A percentile compares a stretch with the other conserved stretches of the same genome.
These are phyloP conservation scores for Sialis lutaria DNA, from an alignment of 2,888 invertebrate genomes.

Conservation along the genomic window DNA sequence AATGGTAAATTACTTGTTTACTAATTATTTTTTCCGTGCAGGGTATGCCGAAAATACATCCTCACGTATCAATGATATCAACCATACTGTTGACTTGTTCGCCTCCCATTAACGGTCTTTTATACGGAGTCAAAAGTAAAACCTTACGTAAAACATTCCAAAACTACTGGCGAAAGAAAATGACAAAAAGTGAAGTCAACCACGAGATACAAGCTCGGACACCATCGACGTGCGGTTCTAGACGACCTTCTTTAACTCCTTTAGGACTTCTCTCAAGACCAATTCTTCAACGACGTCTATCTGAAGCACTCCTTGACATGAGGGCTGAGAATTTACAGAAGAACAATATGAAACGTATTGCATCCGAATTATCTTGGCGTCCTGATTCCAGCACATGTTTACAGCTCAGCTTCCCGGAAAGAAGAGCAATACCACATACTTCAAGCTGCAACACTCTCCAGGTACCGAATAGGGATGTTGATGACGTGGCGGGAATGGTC, in stretches of 20 bases:
- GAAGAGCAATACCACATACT: conserved; percentile 37
- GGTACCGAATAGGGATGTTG: conserved; percentile 33
- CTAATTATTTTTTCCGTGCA: too few relatives aligned
- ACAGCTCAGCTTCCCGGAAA: conserved; percentile 18
- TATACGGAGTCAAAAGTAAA: conserved; percentile 62
- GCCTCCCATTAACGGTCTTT: conserved; percentile 55
- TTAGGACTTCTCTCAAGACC: conserved; percentile 32
- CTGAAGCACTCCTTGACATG: conserved; percentile 34
- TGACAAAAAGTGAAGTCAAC: conserved; percentile 61
- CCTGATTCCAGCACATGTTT: conserved; percentile 25
- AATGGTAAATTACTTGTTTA: too few relatives aligned
- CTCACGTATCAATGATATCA: conserved; percentile 37
- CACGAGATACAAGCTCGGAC: conserved; percentile 68
- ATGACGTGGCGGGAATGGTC: conserved; percentile 19
- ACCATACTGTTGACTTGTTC: conserved; percentile 50
- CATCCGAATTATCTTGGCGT: conserved; percentile 32
- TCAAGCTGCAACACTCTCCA: conserved; percentile 53
- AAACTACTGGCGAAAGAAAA: conserved; percentile 60
- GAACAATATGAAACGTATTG: conserved; percentile 27
- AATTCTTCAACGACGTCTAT: conserved; percentile 33
- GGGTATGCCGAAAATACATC: conserved; percentile 21
- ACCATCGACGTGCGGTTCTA: conserved; percentile 58
- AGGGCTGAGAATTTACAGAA: conserved; percentile 18
- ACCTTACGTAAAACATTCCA: conserved; percentile 51
- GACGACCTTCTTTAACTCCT: conserved; percentile 50